Evolutionary conservation across 2,113 vertebrate genomes (phyloP).

Genomic region (Bujurquina vittata): DNA sequence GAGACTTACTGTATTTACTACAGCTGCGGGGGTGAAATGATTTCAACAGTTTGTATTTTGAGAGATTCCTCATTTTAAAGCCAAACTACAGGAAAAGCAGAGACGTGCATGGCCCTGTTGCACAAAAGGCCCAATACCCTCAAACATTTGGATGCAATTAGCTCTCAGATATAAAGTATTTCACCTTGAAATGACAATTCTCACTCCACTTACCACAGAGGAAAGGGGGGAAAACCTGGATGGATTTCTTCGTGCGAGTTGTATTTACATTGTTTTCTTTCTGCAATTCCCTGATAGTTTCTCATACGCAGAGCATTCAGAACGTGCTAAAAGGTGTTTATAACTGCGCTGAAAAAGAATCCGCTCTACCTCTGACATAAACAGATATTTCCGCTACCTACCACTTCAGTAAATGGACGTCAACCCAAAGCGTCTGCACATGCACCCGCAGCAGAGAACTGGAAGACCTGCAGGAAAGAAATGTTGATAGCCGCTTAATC

Average conservation of each 20-base stretch:
- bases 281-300: conserved; percentile 19
- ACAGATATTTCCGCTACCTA: conserved; percentile 67
- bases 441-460: background rate
- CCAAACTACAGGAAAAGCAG: conserved; percentile 18
- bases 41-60: conserved; percentile 57
- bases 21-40: conserved; percentile 63
- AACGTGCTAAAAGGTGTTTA: conserved; percentile 62
- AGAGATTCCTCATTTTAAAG: conserved; percentile 43
- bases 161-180: conserved; percentile 14
- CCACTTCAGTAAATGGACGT: conserved; percentile 41
- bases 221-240: background rate
- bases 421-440: conserved; percentile 10
- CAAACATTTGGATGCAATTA: conserved; percentile 33
- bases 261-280: conserved; percentile 24
- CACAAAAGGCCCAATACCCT: conserved; percentile 17
- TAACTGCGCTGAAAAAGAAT: conserved; percentile 36
- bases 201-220: background rate
- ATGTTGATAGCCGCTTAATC: conserved; percentile 11
- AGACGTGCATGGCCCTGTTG: background rate
- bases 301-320: background rate
- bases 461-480: conserved; percentile 12
- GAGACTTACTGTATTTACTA: conserved; percentile 62
- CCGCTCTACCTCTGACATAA: conserved; percentile 56
- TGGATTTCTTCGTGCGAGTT: background rate
- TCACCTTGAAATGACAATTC: conserved; percentile 6